Conservation (phyloP, 2,113 vertebrate genomes). For the Cyprinodon tularosa region DNA sequence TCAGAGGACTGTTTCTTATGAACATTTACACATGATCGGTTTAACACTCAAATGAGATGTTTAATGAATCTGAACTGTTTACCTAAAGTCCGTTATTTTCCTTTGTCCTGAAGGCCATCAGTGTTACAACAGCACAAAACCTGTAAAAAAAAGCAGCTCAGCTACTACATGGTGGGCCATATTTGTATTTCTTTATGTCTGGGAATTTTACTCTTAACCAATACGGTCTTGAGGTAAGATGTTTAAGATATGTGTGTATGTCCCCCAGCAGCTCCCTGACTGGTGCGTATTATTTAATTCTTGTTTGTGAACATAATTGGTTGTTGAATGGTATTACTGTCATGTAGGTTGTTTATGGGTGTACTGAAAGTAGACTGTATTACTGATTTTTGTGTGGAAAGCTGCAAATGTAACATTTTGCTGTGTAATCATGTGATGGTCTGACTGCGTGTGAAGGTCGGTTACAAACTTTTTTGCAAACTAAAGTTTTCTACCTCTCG, state of each 20-base stretch:
- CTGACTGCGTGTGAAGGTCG: conserved; percentile 11
- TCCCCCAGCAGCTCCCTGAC: conserved; percentile 14
- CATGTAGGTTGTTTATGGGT: conserved; percentile 21
- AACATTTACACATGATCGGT: conserved; percentile 1
- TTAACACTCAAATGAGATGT: not conserved
- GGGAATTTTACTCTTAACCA: conserved; percentile 42
- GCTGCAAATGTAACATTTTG: not conserved
- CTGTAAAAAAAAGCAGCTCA: not conserved
- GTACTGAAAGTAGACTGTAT: conserved; percentile 20
- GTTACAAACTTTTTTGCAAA: conserved; percentile 46
- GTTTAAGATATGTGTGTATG: conserved; percentile 1
- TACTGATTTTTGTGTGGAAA: conserved; percentile 6
- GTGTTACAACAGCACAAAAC: not conserved
- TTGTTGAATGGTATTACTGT: conserved; percentile 8
- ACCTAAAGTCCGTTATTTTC: not conserved
- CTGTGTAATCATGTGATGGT: conserved; percentile 9
- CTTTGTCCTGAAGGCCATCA: not conserved
- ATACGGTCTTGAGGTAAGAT: conserved; percentile 46
- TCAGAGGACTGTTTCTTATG: conserved; percentile 22
- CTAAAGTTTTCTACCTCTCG: conserved; percentile 76
- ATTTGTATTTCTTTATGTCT: conserved; percentile 30
- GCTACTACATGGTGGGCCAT: conserved; percentile 2
- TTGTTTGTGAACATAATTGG: conserved; percentile 4
- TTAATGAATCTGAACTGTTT: not conserved
- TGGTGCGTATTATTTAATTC: conserved; percentile 60